Conservation (phyloP, 2,113 vertebrate genomes). For the Brienomyrus brachyistius region DNA sequence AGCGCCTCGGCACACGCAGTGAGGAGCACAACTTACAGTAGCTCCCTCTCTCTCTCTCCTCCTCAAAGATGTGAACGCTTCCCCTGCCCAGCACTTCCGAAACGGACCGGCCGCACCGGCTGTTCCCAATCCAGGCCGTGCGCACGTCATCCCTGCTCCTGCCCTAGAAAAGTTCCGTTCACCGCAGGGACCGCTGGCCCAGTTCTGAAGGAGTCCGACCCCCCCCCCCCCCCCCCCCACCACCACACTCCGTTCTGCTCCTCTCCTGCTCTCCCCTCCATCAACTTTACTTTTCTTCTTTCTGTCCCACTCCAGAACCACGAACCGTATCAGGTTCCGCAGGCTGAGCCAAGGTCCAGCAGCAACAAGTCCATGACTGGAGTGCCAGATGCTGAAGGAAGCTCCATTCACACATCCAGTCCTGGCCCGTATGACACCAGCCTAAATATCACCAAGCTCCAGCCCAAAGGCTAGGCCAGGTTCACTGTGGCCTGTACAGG, state of each 20-base stretch:
- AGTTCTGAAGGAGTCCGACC: constrained; percentile 16
- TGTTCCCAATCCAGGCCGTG: constrained; percentile 10
- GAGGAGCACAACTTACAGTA: not conserved
- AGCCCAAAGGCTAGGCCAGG: not conserved
- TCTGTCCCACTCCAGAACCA: not conserved
- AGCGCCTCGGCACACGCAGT: not conserved
- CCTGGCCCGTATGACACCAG: not conserved
- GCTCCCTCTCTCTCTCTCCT: not conserved
- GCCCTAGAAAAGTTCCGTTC: constrained; percentile 18
- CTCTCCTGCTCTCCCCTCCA: constrained; percentile 6
- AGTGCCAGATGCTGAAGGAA: not conserved
- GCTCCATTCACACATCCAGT: not conserved
- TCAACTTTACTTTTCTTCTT: constrained; percentile 20
- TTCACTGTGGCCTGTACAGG: not conserved
- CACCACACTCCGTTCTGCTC: not conserved
- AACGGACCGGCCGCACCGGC: constrained; percentile 4
- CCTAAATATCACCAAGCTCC: not conserved
- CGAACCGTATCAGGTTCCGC: not conserved
- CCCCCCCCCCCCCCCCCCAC: not conserved
- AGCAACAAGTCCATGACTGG: not conserved
- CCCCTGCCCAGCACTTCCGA: not conserved
- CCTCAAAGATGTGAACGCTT: not conserved
- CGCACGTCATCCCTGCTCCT: constrained; percentile 14
- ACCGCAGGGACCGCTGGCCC: constrained; percentile 25
- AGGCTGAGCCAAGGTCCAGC: not conserved